These are phyloP conservation scores for Leucophenga varia DNA, from an alignment of 1,140 invertebrate genomes.

Conservation along the genomic window DNA sequence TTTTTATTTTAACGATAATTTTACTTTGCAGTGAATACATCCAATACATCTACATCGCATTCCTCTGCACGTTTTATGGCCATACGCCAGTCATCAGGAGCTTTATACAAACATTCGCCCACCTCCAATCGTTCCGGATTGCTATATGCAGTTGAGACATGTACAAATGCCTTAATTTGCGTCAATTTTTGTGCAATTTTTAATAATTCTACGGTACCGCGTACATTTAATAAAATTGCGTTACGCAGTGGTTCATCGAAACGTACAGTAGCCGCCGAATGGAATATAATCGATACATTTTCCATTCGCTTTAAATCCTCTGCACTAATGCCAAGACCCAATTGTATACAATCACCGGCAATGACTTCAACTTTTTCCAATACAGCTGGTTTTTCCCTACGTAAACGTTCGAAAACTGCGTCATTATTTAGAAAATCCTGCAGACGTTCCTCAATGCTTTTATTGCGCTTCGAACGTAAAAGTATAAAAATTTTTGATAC, in stretches of 20 bases:
- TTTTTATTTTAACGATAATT: not conserved
- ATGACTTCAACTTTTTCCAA: conserved; percentile 8
- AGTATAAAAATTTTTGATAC: conserved; percentile 65
- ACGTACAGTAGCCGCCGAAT: conserved; percentile 83
- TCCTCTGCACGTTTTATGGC: not conserved
- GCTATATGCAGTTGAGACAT: conserved; percentile 80
- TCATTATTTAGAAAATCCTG: too few relatives aligned
- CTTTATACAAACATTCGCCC: conserved; percentile 61
- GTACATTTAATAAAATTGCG: conserved; percentile 64
- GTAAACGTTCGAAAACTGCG: too few relatives aligned
- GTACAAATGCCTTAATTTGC: conserved; percentile 71
- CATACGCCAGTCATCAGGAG: conserved; percentile 5
- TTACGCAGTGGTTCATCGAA: conserved; percentile 71
- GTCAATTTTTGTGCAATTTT: conserved; percentile 65
- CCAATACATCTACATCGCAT: not conserved
- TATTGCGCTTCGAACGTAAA: conserved; percentile 61
- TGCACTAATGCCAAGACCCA: not conserved
- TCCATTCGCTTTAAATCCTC: conserved; percentile 1
- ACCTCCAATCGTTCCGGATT: conserved; percentile 69
- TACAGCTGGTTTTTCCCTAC: conserved; percentile 6
- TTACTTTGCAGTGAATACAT: not conserved
- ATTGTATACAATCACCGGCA: conserved; percentile 2
- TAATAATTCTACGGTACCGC: conserved; percentile 65
- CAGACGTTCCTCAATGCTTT: conserved; percentile 8
- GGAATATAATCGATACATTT: conserved; percentile 80